Evolutionary conservation across 2,797 vertebrate genomes (phyloP), one percentile per base, ranked within the genome.

Genomic region (Smutsia gigantea): DNA sequence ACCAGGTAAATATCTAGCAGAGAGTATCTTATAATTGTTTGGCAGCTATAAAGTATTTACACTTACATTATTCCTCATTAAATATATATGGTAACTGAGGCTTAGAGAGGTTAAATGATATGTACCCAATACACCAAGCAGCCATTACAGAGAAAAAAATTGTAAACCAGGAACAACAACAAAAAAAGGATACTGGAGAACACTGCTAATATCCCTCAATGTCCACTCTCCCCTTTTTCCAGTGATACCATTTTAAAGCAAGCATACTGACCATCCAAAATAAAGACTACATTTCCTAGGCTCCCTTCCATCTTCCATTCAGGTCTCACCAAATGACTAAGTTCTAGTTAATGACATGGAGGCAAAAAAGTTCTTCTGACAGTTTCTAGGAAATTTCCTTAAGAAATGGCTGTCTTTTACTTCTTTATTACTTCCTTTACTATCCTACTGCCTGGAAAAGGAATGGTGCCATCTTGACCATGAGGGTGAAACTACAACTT

Each of bases 311-410:
- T 21, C 34, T 37, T 74, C 25, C 34, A 59, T 21, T 34, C 49
- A 81, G 18, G 12, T 23, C 77, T 94, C 42, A 79, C 3, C 39
- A 93, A 87, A 81, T 55, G 75, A 78, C 5, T 49, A 71, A 75
- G 53, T 87, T 81, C 49, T 42, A 71, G 42, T 37, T 63, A 84
- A 59, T 19, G 59, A 77, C 42, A 72, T 74, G 49, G 64, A 89
- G 79, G 49, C 13, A 96, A 64, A 17, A 13, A 64, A 79, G 34
- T 31, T 53, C n/a, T 90, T 61, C 11, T 81, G 29, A 84, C 11
- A 49, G 34, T 64, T 87, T 79, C 55, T 29, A 89, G 69, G 29
- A 94, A 83, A 94, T 74, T 74, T 94, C 71, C 77, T 82, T 78
- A 59, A 79, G 53, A 89, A 90, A 81, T 51, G 46, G 27, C 59